These are phyloP conservation scores for Pollenia labialis DNA, from an alignment of 2,888 invertebrate species.

Conservation along the genomic window DNA sequence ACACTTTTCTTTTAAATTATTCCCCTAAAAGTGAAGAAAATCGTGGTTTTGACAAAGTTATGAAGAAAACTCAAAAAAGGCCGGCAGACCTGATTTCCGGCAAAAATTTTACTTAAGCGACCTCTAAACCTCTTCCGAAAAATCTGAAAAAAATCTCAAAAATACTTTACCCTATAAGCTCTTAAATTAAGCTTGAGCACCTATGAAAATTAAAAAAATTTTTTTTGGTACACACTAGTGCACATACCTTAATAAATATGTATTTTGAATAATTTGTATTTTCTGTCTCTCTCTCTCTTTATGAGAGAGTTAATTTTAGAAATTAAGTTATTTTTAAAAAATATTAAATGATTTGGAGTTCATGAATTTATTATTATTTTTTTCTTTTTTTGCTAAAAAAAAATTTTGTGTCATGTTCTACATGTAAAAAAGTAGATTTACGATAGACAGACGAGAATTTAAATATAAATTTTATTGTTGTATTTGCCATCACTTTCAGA, in stretches of 20 bases:
- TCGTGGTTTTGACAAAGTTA: no score
- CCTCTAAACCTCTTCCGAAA: no score
- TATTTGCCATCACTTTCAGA: not conserved
- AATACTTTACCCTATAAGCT: no score
- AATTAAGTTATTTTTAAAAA: constrained; percentile 26
- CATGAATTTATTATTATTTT: constrained; percentile 12
- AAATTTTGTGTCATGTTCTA: not conserved
- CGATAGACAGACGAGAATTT: not conserved
- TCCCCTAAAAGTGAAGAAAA: no score
- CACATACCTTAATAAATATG: not conserved
- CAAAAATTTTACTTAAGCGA: no score
- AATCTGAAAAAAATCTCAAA: no score
- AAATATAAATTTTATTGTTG: not conserved
- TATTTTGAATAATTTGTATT: constrained; percentile 1
- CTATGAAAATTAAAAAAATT: no score
- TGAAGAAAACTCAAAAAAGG: no score
- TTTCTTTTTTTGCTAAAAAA: not conserved
- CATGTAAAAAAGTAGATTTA: not conserved
- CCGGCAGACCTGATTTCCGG: no score
- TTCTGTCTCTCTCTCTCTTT: not conserved
- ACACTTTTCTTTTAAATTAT: no score
- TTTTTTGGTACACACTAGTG: no score
- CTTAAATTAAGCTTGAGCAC: no score
- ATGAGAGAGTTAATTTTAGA: not conserved
- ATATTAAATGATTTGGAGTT: constrained; percentile 26